Evolutionary conservation across 2,113 vertebrate genomes (phyloP).

Genomic region (Neolamprologus longior): DNA sequence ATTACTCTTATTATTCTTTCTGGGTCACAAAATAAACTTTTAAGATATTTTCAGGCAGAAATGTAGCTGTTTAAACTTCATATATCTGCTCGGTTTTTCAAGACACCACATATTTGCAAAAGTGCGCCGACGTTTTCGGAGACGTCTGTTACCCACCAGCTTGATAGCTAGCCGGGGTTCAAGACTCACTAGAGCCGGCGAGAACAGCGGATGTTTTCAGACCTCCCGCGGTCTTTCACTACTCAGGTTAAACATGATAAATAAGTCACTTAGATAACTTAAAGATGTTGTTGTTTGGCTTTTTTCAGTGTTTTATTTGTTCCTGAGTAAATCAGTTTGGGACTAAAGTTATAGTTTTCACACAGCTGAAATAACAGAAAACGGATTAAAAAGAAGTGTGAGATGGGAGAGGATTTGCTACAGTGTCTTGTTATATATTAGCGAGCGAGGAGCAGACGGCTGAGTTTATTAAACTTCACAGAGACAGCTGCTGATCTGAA

Average conservation of each 20-base stretch:
- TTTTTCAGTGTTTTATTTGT: neutral
- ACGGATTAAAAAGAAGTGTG: neutral
- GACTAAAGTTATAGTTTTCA: neutral
- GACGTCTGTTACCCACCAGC: neutral
- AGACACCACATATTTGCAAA: neutral
- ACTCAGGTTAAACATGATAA: neutral
- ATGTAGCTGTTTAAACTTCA: neutral
- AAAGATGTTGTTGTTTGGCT: neutral
- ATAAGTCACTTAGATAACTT: neutral
- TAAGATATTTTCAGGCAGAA: neutral
- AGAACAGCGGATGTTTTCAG: neutral
- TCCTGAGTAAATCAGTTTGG: neutral
- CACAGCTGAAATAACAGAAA: neutral
- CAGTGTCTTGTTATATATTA: neutral
- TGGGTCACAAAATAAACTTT: neutral
- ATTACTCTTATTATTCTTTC: neutral
- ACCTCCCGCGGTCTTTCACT: neutral
- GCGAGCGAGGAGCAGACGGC: neutral
- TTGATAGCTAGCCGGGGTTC: accelerated
- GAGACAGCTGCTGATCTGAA: neutral
- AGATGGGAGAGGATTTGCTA: neutral
- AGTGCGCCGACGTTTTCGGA: accelerated
- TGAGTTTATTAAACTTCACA: neutral
- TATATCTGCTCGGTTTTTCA: accelerated
- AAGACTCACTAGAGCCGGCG: accelerated